A percentile compares a stretch with the other conserved stretches of the same genome.
phyloP scores from a whole-genome alignment of 2,888 invertebrate species.

The Polydrusus pterygomalis region DNA sequence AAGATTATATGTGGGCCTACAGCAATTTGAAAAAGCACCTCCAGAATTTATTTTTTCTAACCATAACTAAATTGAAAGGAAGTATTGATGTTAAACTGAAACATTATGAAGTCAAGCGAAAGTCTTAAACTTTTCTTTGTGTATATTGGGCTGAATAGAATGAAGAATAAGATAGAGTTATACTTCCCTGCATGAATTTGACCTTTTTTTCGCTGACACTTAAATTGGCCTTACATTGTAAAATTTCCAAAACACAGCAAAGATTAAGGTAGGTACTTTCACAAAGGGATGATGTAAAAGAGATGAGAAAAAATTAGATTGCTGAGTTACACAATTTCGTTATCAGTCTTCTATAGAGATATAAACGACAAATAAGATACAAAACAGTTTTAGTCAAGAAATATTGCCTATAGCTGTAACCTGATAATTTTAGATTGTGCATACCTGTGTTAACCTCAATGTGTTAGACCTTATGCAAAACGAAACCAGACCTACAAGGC shows the following conservation, averaged over 20 bases:
- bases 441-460: background rate
- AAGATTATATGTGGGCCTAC: too few relatives aligned
- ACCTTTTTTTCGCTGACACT: slow-evolving; percentile 30
- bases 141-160: background rate
- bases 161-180: slow-evolving; percentile 56
- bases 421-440: background rate
- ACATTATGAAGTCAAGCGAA: too few relatives aligned
- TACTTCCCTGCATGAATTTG: slow-evolving; percentile 30
- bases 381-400: too few relatives aligned
- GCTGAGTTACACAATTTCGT: too few relatives aligned
- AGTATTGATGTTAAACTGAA: too few relatives aligned
- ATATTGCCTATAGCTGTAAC: too few relatives aligned
- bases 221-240: slow-evolving; percentile 6
- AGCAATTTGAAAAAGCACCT: too few relatives aligned
- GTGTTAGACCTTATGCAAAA: slow-evolving; percentile 18
- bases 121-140: too few relatives aligned
- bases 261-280: background rate
- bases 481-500: slow-evolving; percentile 37
- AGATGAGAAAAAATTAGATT: background rate
- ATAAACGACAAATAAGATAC: too few relatives aligned
- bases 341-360: too few relatives aligned
- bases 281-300: background rate
- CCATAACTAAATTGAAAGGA: too few relatives aligned
- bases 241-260: slow-evolving; percentile 6
- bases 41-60: too few relatives aligned